Evolutionary conservation across 2,797 vertebrate genomes (phyloP), one percentile per base, ranked within the genome.

Genomic region (Euphonia xanthogaster): DNA sequence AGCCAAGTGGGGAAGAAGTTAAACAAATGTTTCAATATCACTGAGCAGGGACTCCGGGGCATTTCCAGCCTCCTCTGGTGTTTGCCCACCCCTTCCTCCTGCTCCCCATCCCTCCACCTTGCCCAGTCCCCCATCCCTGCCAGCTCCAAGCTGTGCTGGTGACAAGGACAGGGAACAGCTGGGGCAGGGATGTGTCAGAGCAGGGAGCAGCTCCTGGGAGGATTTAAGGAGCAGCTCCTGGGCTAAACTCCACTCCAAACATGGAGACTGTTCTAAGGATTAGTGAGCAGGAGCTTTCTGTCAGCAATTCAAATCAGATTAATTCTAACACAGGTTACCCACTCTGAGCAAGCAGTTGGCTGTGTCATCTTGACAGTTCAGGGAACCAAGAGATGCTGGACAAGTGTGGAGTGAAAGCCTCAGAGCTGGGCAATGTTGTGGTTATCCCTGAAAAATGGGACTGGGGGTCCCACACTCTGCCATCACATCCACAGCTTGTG

Each of bases 21-120:
- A 63, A 95, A 25, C 85, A 94, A 96, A 94, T 30, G 72, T 84
- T 94, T 31, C 84, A 86, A 33, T 72, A 42, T 62, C n/a, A 33
- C 78, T 42, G 27, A 83, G 94, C 94, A 92, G 78, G 75, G 92
- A 68, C 68, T 54, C 6, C 0, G 1, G 35, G 35, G 61, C 72
- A 47, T 82, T 88, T 39, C 37, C 77, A 65, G 61, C 27, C 93
- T 48, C 60, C 92, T 55, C 92, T 73, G 0, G 0, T 35, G 76
- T 63, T 86, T 42, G 61, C 53, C 88, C 82, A 8, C 74, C 81
- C 91, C 79, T 80, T 80, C 90, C 93, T 77, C 68, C 28, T 15
- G 37, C 27, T 70, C 88, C 61, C 77, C 62, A 2, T 28, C 54
- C 40, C 63, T 42, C 51, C 73, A 30, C 42, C 35, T 45, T 39